Evolutionary conservation across 2,888 invertebrate species (phyloP), one percentile per base, ranked within the genome.

Genomic region (Neoascia interrupta): DNA sequence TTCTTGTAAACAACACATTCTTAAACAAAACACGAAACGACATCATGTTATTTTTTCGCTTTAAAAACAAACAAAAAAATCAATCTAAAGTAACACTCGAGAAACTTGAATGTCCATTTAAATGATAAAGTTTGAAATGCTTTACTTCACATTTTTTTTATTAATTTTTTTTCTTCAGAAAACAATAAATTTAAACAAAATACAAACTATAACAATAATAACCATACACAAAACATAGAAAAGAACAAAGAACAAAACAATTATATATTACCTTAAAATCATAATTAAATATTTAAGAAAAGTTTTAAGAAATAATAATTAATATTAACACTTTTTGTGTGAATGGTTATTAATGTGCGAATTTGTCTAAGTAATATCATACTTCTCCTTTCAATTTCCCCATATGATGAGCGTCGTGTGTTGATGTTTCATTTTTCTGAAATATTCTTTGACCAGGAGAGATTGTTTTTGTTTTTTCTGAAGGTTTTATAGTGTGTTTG

Each of bases 341-440:
- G 76, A 76, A 76, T 76, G 76, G 3, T 76, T 76, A 76, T 41
- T 60, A 72, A 28, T 53, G 76, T 76, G 72, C 58, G 76, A 70
- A 41, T 64, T 74, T 74, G 41, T 66, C 43, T 34, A 45, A 37
- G 15, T 23, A 64, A 41, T 41, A 51, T 34, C 45, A 45, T 70
- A 34, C 15, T 39, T 61, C 39, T 23, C 18, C 39, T 23, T 23
- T 47, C 3, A 2, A n/a, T 45, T 39, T 64, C 51, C 16, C 19
- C 26, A n/a, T 37, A 34, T 16, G 37, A 15, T 31, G 41, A 60
- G 16, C 34, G 58, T 31, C 15, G 43, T 31, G 21, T 51, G 36
- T 15, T 47, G 10, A 19, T 28, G 23, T 45, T 58, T 43, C 1
- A 34, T 16, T 28, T 8, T 36, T 68, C 23, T 39, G 2, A 43